Percentiles rank a stretch among this genome's conserved stretches.
Evolutionary conservation across 1,140 invertebrate genomes (phyloP).

Genomic region (Drosophila athabasca): DNA sequence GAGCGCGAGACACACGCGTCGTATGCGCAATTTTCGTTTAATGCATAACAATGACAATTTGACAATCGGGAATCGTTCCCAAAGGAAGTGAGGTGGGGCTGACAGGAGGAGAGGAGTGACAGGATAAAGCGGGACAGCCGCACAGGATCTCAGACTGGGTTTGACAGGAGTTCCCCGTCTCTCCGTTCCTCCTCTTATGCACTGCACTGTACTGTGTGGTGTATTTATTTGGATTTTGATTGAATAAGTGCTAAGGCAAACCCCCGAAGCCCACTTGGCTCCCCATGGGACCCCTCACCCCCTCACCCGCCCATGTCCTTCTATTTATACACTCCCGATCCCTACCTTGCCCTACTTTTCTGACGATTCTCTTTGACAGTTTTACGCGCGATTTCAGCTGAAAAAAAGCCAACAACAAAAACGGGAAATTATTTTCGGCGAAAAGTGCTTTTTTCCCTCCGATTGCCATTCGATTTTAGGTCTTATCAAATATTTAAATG

Average conservation of each 20-base stretch:
- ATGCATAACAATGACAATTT: constrained; percentile 46
- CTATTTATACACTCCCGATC: constrained; percentile 6
- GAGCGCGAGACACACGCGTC: constrained; percentile 13
- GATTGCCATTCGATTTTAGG: constrained; percentile 26
- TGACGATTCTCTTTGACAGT: constrained; percentile 55
- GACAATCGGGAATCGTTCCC: constrained; percentile 25
- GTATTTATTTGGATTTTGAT: constrained; percentile 74
- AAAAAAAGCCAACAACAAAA: constrained; percentile 7
- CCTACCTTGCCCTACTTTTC: neutral
- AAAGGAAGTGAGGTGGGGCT: constrained; percentile 11
- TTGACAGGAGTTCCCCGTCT: too few species aligned
- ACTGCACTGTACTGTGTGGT: constrained; percentile 35
- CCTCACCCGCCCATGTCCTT: constrained; percentile 10
- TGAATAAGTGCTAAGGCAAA: constrained; percentile 69
- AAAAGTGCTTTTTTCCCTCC: constrained; percentile 24
- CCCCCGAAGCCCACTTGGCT: constrained; percentile 16
- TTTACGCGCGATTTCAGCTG: constrained; percentile 63
- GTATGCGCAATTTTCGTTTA: constrained; percentile 43
- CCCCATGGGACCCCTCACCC: too few species aligned
- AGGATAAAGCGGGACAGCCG: too few species aligned
- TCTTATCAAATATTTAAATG: constrained; percentile 74
- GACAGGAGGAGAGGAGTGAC: too few species aligned
- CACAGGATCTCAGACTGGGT: too few species aligned
- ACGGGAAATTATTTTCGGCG: constrained; percentile 40
- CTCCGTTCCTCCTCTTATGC: too few species aligned